A percentile compares a stretch with the other conserved stretches of the same genome.
phyloP scores from a whole-genome alignment of 2,888 invertebrate species.

The Lumbricus terrestris region DNA sequence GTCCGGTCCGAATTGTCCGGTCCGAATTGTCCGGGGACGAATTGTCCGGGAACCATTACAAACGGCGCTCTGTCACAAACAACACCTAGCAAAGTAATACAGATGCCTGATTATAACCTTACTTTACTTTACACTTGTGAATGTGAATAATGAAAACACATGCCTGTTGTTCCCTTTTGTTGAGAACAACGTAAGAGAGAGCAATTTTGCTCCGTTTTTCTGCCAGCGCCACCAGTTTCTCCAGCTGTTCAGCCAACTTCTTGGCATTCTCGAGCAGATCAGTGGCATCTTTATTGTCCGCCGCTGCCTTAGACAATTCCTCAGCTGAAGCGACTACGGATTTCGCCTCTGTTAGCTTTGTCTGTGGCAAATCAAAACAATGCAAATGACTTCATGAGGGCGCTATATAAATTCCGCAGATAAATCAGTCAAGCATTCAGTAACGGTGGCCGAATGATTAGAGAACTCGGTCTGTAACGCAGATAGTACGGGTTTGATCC shows the following conservation, averaged over 20 bases:
- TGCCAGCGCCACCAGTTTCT: slow-evolving; percentile 52
- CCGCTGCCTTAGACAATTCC: slow-evolving; percentile 60
- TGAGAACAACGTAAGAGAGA: slow-evolving; percentile 72
- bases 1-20: too few species aligned
- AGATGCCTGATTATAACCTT: not conserved
- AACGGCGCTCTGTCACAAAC: too few species aligned
- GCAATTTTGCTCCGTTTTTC: slow-evolving; percentile 68
- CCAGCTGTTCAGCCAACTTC: slow-evolving; percentile 55
- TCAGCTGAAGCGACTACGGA: slow-evolving; percentile 68
- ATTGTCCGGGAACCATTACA: too few species aligned
- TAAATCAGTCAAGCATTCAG: not conserved
- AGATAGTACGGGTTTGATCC: too few species aligned
- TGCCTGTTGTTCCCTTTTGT: slow-evolving; percentile 68
- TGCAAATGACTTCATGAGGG: not conserved
- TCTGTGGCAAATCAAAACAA: not conserved
- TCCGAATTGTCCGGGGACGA: too few species aligned
- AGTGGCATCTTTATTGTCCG: slow-evolving; percentile 38
- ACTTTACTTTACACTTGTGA: not conserved
- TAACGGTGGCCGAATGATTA: too few species aligned
- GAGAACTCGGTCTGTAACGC: too few species aligned
- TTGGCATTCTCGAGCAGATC: slow-evolving; percentile 53
- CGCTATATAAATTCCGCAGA: not conserved
- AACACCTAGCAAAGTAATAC: too few species aligned
- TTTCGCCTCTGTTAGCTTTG: slow-evolving; percentile 64
- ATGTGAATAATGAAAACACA: not conserved